Evolutionary conservation across 2,113 vertebrate genomes (phyloP), one percentile per base, ranked within the genome.

Genomic region (Smithornis capensis): DNA sequence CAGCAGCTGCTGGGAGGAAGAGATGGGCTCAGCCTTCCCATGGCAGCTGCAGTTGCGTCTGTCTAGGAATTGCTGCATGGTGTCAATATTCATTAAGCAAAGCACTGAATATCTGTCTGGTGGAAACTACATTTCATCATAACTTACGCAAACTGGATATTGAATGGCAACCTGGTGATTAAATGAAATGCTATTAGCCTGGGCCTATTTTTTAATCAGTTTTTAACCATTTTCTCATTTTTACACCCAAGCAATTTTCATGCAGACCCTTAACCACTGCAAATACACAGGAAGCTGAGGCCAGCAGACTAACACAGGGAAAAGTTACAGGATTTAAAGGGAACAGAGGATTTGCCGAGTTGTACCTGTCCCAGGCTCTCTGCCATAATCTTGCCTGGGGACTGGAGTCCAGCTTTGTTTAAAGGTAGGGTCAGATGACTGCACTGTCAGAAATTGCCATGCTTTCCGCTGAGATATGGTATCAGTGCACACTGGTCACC

Each of bases 111-210:
- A 44, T 71, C 85, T 56, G 55, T 70, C 78, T 69, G 35, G 77
- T 77, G 63, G 78, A 76, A 95, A 95, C 22, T 63, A 77, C 82
- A 59, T 95, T 91, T 88, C 81, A 85, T 74, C 71, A 55, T 40
- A 90, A 19, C 42, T 71, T 40, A 59, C 68, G 67, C 64, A 80
- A 67, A 80, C 64, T 68, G 81, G 52, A 88, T 77, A 77, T 63
- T 37, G 33, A 80, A 77, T 7, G 3, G 71, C 82, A 94, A 60
- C 38, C 3, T 40, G 40, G 47, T 18, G 40, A 86, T 95, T 83
- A 67, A 90, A 74, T 38, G 38, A 59, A 85, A 64, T 24, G 57
- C 70, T 42, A 50, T 83, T 80, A 93, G 63, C 63, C 55, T 35
- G 38, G 6, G 11, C 85, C 50, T 95, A 23, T 74, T 91, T 95